These are phyloP conservation scores for Lobophora halterata DNA, from an alignment of 2,888 invertebrate species.

Conservation along the genomic window DNA sequence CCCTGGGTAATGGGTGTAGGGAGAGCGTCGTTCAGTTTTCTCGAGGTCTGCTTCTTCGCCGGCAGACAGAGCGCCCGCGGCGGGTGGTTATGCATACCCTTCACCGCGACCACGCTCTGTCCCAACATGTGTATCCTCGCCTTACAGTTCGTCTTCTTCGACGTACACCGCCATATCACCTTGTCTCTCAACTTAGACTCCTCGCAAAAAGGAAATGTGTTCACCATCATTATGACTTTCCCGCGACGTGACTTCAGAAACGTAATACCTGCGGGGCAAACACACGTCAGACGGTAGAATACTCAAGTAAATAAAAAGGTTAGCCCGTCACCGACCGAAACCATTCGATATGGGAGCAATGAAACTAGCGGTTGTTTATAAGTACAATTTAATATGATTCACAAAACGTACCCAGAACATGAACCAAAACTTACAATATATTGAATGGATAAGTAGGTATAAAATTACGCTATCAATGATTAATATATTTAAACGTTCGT, in stretches of 20 bases:
- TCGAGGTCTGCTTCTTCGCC: slow-evolving; percentile 36
- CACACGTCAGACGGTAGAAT: slow-evolving; percentile 46
- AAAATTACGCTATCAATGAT: slow-evolving; percentile 63
- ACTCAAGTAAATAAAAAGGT: slow-evolving; percentile 1
- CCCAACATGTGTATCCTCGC: slow-evolving; percentile 77
- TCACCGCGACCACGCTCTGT: slow-evolving; percentile 71
- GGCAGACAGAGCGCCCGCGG: slow-evolving; percentile 59
- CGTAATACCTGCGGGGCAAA: slow-evolving; percentile 70
- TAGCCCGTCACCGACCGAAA: slow-evolving; percentile 3
- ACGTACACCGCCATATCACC: slow-evolving; percentile 77
- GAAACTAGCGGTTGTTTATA: slow-evolving; percentile 74
- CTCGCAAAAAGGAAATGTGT: slow-evolving; percentile 78
- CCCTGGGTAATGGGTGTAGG: slow-evolving; percentile 2
- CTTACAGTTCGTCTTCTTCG: slow-evolving; percentile 78
- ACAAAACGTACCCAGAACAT: slow-evolving; percentile 74
- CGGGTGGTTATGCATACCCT: slow-evolving; percentile 77
- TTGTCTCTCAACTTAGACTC: slow-evolving; percentile 76
- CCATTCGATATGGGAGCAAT: slow-evolving; percentile 40
- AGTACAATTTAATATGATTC: slow-evolving; percentile 79
- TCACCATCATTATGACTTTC: slow-evolving; percentile 79
- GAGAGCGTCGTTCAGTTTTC: slow-evolving; percentile 38
- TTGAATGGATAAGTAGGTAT: slow-evolving; percentile 58
- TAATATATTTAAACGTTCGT: slow-evolving; percentile 54
- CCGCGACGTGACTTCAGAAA: slow-evolving; percentile 76
- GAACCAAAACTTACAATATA: slow-evolving; percentile 71